phyloP scores from a whole-genome alignment of 2,888 invertebrate genomes.

The Lochmaea crataegi region DNA sequence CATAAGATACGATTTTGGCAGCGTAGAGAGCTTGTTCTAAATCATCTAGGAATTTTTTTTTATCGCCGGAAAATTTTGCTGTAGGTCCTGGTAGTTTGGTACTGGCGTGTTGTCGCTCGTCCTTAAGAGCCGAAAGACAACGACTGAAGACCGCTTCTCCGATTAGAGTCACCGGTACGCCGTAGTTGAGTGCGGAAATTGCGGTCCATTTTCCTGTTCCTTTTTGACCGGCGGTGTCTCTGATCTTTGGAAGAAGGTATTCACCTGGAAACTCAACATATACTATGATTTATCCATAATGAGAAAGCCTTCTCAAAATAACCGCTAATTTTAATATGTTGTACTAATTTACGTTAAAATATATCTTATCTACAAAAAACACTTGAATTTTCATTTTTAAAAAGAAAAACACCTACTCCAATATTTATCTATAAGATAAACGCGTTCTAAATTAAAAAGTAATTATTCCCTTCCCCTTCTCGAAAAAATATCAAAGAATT shows the following conservation, averaged over 20 bases:
- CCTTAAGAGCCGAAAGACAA: conserved; percentile 91
- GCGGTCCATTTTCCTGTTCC: conserved; percentile 99
- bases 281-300: too few species aligned
- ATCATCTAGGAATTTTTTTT: conserved; percentile 83
- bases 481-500: too few species aligned
- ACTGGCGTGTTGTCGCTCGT: conserved; percentile 88
- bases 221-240: conserved; percentile 97
- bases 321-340: too few species aligned
- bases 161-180: conserved; percentile 97
- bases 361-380: not conserved
- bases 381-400: not conserved
- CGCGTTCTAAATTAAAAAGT: too few species aligned
- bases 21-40: conserved; percentile 92
- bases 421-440: conserved; percentile 1
- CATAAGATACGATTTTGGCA: conserved; percentile 98
- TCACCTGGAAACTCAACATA: conserved; percentile 65
- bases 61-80: conserved; percentile 76
- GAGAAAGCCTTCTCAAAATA: too few species aligned
- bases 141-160: conserved; percentile 98
- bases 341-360: not conserved
- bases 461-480: too few species aligned
- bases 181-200: conserved; percentile 94
- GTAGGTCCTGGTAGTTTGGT: conserved; percentile 78
- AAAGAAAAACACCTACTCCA: not conserved
- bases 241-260: conserved; percentile 89